A percentile compares a stretch with the other conserved stretches of the same genome.
Conservation (phyloP, 2,797 vertebrate genomes). For the Argentina silus region DNA sequence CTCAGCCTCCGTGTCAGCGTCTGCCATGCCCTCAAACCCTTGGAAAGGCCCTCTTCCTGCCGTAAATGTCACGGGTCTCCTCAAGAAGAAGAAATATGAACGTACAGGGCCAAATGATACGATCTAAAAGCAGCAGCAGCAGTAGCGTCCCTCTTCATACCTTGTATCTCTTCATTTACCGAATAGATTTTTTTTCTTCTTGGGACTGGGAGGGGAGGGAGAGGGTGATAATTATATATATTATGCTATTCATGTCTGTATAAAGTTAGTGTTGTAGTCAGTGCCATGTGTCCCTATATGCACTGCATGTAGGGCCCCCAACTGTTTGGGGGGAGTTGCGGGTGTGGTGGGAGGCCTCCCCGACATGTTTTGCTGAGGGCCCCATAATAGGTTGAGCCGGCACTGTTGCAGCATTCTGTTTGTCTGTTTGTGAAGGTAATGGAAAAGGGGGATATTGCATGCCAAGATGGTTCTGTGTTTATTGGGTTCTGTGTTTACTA, state of each 20-base stretch:
- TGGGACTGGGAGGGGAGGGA: conserved; percentile 1
- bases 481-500: too few relatives aligned
- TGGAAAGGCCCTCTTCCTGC: conserved; percentile 71
- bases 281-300: too few relatives aligned
- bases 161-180: conserved; percentile 41
- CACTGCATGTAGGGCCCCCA: too few relatives aligned
- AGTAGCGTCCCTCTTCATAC: conserved; percentile 46
- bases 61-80: conserved; percentile 70
- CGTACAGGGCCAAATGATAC: conserved; percentile 58
- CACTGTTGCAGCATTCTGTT: too few relatives aligned
- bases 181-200: not conserved
- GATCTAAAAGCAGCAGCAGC: conserved; percentile 66
- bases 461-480: too few relatives aligned
- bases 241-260: conserved; percentile 12
- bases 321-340: too few relatives aligned
- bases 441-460: too few relatives aligned
- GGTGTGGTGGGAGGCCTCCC: too few relatives aligned
- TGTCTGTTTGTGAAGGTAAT: too few relatives aligned
- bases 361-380: too few relatives aligned
- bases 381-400: too few relatives aligned
- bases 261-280: not conserved
- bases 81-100: conserved; percentile 66
- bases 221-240: conserved; percentile 23
- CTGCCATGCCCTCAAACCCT: conserved; percentile 76
- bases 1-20: conserved; percentile 46